Evolutionary conservation across 2,113 vertebrate species (phyloP).

Genomic region (Leucopsar rothschildi): DNA sequence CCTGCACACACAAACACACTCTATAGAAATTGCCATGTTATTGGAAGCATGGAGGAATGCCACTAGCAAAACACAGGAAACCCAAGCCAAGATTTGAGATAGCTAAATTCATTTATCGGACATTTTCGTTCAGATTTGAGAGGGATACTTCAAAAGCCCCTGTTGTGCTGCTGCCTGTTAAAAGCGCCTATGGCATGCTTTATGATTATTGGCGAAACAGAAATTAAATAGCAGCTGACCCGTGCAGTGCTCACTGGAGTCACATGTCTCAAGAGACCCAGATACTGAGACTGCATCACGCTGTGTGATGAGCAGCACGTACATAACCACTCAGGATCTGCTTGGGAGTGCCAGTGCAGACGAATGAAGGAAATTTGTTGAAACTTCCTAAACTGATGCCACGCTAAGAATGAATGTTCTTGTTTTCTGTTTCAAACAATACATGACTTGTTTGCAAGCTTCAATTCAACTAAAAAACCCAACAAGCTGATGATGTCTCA

Average conservation of each 20-base stretch:
- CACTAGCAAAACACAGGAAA: slow-evolving; percentile 42
- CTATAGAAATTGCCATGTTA: slow-evolving; percentile 27
- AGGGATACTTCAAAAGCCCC: background rate
- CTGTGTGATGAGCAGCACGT: slow-evolving; percentile 28
- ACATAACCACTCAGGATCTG: background rate
- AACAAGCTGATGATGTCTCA: background rate
- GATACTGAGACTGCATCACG: background rate
- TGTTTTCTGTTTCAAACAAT: background rate
- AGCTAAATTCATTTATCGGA: slow-evolving; percentile 9
- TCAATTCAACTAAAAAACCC: background rate
- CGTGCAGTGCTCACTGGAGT: background rate
- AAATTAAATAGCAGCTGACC: slow-evolving; percentile 53
- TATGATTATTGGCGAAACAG: slow-evolving; percentile 55
- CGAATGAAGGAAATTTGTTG: background rate
- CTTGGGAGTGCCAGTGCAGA: background rate
- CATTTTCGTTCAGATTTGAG: slow-evolving; percentile 1
- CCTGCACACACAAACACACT: background rate
- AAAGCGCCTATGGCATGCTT: slow-evolving; percentile 11
- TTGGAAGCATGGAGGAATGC: slow-evolving; percentile 13
- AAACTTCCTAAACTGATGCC: background rate
- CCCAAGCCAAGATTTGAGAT: slow-evolving; percentile 7
- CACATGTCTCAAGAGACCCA: background rate
- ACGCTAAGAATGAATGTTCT: background rate
- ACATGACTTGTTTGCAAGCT: background rate
- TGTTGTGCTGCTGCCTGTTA: background rate